phyloP scores from a whole-genome alignment of 2,113 vertebrate species.

The Bubalus kerabau region DNA sequence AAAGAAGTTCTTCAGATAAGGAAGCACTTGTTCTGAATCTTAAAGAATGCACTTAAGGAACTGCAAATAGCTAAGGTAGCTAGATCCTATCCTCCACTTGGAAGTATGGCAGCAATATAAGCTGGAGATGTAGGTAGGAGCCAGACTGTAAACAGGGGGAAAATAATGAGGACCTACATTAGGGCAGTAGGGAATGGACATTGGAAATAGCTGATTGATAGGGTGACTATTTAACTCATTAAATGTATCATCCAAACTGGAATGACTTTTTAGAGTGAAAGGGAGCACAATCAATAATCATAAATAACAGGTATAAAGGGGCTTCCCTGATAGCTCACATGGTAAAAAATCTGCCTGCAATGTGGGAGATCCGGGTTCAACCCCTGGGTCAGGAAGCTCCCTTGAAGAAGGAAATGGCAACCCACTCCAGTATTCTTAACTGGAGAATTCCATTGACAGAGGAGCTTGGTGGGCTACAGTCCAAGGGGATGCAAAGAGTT shows the following conservation, averaged over 20 bases:
- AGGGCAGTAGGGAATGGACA: background rate
- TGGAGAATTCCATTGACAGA: background rate
- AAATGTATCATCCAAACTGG: background rate
- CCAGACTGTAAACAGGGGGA: background rate
- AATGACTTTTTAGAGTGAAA: background rate
- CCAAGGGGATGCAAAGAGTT: background rate
- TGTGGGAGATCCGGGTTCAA: background rate
- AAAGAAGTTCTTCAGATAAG: background rate
- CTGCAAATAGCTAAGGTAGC: background rate
- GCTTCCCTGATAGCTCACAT: background rate
- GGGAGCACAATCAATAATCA: background rate
- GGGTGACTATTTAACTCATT: background rate
- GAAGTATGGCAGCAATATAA: background rate
- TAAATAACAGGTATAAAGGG: background rate
- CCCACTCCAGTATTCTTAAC: background rate
- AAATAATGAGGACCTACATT: background rate
- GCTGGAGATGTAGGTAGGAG: background rate
- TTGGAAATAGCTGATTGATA: background rate
- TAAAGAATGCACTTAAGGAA: background rate
- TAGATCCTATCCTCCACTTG: background rate
- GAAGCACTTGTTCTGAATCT: background rate
- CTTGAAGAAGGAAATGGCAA: background rate
- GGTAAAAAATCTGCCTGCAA: background rate
- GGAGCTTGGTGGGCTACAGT: background rate
- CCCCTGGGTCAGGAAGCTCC: background rate